phyloP scores from a whole-genome alignment of 2,797 vertebrate genomes.

The Crenichthys baileyi region DNA sequence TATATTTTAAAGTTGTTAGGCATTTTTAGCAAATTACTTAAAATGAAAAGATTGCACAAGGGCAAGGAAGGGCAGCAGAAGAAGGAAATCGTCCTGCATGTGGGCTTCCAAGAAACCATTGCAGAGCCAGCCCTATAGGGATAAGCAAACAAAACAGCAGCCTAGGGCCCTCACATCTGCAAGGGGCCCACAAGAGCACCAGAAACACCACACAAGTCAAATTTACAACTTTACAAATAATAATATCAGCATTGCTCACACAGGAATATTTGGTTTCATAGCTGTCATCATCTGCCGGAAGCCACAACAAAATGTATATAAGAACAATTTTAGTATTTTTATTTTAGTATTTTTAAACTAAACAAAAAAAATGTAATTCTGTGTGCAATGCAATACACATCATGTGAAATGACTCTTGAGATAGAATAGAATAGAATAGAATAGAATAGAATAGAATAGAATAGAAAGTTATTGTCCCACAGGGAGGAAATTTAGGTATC shows the following conservation, averaged over 20 bases:
- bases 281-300: not conserved
- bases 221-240: not conserved
- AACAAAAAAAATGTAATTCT: not conserved
- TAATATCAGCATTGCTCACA: not conserved
- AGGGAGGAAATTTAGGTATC: too few relatives aligned
- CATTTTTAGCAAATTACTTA: slow-evolving; percentile 1
- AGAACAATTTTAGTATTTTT: not conserved
- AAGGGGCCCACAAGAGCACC: not conserved
- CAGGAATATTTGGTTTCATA: not conserved
- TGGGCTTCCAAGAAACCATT: not conserved
- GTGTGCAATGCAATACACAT: not conserved
- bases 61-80: slow-evolving; percentile 4
- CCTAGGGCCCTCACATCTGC: not conserved
- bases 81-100: not conserved
- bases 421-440: too few relatives aligned
- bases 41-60: not conserved
- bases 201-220: not conserved
- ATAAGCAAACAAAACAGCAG: not conserved
- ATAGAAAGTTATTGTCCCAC: too few relatives aligned
- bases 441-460: too few relatives aligned
- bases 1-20: not conserved
- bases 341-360: not conserved
- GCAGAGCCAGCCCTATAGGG: not conserved
- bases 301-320: not conserved
- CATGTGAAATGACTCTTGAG: not conserved